Conservation (phyloP, 1,140 invertebrate genomes). For the Agraylea sexmaculata region DNA sequence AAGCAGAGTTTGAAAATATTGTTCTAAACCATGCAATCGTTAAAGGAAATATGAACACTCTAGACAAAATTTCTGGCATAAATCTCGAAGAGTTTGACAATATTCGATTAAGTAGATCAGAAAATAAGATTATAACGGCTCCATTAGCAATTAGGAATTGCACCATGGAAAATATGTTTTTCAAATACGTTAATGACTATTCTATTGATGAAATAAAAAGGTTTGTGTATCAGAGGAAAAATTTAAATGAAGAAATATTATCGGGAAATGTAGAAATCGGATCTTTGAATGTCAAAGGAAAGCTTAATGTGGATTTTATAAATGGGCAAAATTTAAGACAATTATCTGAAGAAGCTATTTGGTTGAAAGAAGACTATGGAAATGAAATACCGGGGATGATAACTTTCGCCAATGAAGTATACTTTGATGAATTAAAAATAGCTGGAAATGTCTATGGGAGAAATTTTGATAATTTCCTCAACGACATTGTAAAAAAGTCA, state of each 20-base stretch:
- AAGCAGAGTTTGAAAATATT: conserved; percentile 14
- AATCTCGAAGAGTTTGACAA: conserved; percentile 15
- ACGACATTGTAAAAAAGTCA: conserved; percentile 11
- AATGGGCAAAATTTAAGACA: conserved; percentile 13
- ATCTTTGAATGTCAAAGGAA: conserved; percentile 13
- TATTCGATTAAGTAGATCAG: conserved; percentile 16
- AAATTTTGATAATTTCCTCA: conserved; percentile 16
- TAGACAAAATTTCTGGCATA: conserved; percentile 7
- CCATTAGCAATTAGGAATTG: conserved; percentile 12
- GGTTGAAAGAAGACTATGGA: conserved; percentile 18
- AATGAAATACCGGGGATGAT: conserved; percentile 10
- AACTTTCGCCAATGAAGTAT: conserved; percentile 13
- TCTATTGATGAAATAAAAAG: conserved; percentile 9
- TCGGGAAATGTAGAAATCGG: conserved; percentile 12
- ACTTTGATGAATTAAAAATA: conserved; percentile 9
- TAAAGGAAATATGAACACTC: conserved; percentile 13
- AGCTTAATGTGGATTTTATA: conserved; percentile 12
- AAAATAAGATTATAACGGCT: conserved; percentile 10
- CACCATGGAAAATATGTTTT: conserved; percentile 11
- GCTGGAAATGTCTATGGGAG: conserved; percentile 9
- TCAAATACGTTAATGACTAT: conserved; percentile 12
- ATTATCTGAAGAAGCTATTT: conserved; percentile 15
- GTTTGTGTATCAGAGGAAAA: conserved; percentile 10
- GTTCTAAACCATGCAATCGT: conserved; percentile 12
- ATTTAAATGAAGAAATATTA: conserved; percentile 12